Base-by-base conservation (phyloP, 2,797 vertebrate genomes). In the Eulemur coronatus region DNA sequence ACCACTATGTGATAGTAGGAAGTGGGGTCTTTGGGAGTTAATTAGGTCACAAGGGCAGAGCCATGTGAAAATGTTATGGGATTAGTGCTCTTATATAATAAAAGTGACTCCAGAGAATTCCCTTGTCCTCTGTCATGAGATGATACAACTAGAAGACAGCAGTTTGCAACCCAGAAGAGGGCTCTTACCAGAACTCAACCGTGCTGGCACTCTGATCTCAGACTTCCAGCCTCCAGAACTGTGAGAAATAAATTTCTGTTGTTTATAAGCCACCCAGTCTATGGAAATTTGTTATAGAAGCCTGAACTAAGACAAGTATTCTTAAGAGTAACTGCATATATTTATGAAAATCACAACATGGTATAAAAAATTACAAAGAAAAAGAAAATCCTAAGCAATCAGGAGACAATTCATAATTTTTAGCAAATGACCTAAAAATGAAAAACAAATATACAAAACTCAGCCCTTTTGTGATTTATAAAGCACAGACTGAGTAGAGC, bases 371-470 rank as follows among this genome's bases (percentile, higher is more conserved):
- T 92, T 65, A 67, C n/a, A 91, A 92, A 88, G 35, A 9, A 70
- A 95, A 91, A 92, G n/a, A 92, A 86, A 88, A 63, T 26, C 50
- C 41, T n/a, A 65, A 85, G 41, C 43, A 93, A 84, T 50, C n/a
- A 94, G 57, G 28, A 78, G 35, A 72, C 7, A 94, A 84, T 63
- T 67, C 15, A 69, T 72, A 73, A 89, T 82, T 79, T 93, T 93
- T 79, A 86, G 2, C 38, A 59, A 61, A 84, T 11, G 96, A 73
- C 9, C 9, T 85, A 85, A 70, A 82, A 91, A 70, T 91, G 84
- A 89, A 96, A 89, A 95, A 59, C 18, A 91, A 84, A 88, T 28
- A 85, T 12, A 96, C 22, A 82, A 88, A 95, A 75, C 8, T 55
- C 33, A 89, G 52, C 6, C 48, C 15, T 85, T 96, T 59, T 43